phyloP scores from a whole-genome alignment of 2,113 vertebrate genomes.

The Genyomyrus donnyi region DNA sequence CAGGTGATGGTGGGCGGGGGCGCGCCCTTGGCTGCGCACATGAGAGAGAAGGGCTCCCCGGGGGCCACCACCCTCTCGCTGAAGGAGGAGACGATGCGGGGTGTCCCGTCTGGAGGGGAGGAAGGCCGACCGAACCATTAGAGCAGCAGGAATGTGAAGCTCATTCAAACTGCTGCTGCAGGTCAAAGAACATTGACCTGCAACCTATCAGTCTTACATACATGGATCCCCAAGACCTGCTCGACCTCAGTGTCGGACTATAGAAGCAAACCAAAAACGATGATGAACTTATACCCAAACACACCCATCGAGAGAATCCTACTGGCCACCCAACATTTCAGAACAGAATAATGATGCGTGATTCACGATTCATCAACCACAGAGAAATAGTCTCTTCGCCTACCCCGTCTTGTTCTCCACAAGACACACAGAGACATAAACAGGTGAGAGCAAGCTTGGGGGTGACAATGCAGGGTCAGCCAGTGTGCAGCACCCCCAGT shows the following conservation, averaged over 20 bases:
- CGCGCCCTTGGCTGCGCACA: conserved; percentile 91
- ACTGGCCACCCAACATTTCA: neutral
- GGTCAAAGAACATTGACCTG: neutral
- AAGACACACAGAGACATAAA: neutral
- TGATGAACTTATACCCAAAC: neutral
- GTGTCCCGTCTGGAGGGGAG: conserved; percentile 76
- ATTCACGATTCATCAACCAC: neutral
- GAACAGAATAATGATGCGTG: neutral
- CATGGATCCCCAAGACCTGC: neutral
- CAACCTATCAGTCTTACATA: neutral
- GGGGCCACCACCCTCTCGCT: conserved; percentile 95
- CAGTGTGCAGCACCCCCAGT: neutral
- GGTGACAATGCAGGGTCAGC: neutral
- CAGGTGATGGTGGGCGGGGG: conserved; percentile 92
- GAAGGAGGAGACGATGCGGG: conserved; percentile 92
- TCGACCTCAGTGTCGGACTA: neutral
- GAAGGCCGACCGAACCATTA: conserved; percentile 17
- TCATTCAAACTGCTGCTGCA: neutral
- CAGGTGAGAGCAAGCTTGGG: neutral
- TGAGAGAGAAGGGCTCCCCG: conserved; percentile 89
- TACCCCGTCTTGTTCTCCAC: neutral
- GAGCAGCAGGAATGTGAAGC: neutral
- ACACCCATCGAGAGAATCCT: neutral
- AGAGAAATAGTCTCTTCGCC: neutral
- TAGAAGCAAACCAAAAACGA: neutral